Percentiles rank a stretch among this genome's conserved stretches.
phyloP scores from a whole-genome alignment of 1,140 invertebrate genomes.

The Heliconius hermathena region DNA sequence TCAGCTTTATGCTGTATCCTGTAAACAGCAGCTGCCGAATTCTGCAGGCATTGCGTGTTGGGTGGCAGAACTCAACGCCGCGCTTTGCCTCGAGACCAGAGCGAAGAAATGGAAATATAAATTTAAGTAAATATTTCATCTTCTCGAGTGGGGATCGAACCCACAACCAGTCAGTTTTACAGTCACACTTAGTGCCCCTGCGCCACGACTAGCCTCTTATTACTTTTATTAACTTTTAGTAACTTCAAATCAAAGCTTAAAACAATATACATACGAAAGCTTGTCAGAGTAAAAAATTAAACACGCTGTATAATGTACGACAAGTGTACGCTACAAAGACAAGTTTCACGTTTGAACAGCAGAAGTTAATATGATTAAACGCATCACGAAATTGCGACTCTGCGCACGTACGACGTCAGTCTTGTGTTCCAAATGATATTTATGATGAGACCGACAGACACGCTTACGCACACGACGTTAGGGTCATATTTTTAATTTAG shows the following conservation, averaged over 20 bases:
- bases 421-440: background rate
- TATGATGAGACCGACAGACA: background rate
- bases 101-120: too few species aligned
- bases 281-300: background rate
- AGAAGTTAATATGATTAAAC: conserved; percentile 23
- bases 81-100: too few species aligned
- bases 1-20: too few species aligned
- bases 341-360: conserved; percentile 9
- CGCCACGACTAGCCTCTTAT: too few species aligned
- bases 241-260: background rate
- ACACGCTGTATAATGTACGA: background rate
- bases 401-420: background rate
- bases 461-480: background rate
- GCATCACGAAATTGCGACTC: conserved; percentile 9
- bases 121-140: too few species aligned
- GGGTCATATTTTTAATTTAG: background rate
- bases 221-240: too few species aligned
- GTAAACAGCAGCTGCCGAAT: too few species aligned
- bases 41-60: too few species aligned
- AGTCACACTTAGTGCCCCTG: too few species aligned
- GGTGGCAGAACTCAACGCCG: too few species aligned
- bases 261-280: background rate
- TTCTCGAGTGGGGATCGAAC: too few species aligned
- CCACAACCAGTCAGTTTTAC: too few species aligned
- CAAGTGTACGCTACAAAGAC: background rate